Conservation (phyloP, 1,140 invertebrate species). For the Globodera rostochiensis region DNA sequence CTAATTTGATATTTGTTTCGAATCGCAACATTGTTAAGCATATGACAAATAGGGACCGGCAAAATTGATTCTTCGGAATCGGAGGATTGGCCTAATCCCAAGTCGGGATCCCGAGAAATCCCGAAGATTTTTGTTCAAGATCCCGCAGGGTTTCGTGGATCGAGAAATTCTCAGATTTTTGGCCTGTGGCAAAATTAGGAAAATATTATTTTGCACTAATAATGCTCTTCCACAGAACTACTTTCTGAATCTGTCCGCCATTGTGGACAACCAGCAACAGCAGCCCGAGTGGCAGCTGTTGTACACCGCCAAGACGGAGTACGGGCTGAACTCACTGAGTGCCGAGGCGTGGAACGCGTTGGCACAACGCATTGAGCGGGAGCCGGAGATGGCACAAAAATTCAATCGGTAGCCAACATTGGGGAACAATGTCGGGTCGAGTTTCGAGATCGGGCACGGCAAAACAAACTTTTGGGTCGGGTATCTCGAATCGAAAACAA, state of each 20-base stretch:
- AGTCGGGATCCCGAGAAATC: no score
- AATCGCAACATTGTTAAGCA: no score
- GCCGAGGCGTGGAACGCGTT: slow-evolving; percentile 53
- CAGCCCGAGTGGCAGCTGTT: slow-evolving; percentile 56
- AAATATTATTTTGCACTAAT: slow-evolving; percentile 7
- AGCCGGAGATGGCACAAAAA: slow-evolving; percentile 13
- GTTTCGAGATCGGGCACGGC: background rate
- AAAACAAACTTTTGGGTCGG: background rate
- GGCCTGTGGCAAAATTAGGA: background rate
- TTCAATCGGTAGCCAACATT: slow-evolving; percentile 10
- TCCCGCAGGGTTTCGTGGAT: no score
- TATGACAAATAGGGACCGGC: no score
- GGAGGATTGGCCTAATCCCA: no score
- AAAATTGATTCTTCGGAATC: no score
- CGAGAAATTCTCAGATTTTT: no score
- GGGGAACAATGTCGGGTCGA: no score
- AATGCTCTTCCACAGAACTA: slow-evolving; percentile 52
- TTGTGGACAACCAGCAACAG: background rate
- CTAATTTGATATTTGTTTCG: no score
- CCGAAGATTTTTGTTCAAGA: no score
- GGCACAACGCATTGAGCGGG: slow-evolving; percentile 32
- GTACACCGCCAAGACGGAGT: slow-evolving; percentile 57
- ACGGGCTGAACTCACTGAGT: slow-evolving; percentile 49
- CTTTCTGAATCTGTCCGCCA: slow-evolving; percentile 49
- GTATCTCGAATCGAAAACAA: no score